Evolutionary conservation across 2,797 vertebrate species (phyloP).

Genomic region (Xenentodon cancila): DNA sequence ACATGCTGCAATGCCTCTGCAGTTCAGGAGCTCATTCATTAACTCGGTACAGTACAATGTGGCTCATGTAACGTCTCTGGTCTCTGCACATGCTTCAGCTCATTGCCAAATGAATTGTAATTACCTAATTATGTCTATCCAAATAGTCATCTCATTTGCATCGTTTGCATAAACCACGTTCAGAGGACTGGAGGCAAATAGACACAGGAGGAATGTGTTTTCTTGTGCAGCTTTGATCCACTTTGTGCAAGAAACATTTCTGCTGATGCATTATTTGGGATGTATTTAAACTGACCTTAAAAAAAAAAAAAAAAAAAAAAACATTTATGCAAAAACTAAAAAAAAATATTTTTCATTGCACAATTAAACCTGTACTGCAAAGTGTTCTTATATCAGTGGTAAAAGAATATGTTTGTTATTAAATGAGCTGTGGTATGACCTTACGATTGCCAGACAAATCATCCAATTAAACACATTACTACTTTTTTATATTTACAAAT

Average conservation of each 20-base stretch:
- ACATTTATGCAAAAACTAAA: constrained; percentile 26
- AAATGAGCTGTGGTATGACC: constrained; percentile 31
- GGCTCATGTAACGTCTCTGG: constrained; percentile 78
- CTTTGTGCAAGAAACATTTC: constrained; percentile 17
- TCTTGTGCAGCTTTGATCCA: constrained; percentile 28
- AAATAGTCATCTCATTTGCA: constrained; percentile 89
- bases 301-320: no score
- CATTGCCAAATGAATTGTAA: constrained; percentile 91
- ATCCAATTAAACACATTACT: constrained; percentile 47
- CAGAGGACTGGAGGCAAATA: constrained; percentile 67
- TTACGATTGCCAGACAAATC: constrained; percentile 40
- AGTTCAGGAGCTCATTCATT: constrained; percentile 76
- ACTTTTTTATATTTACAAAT: constrained; percentile 51
- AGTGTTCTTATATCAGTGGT: constrained; percentile 6
- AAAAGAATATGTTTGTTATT: constrained; percentile 14
- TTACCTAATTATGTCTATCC: constrained; percentile 92
- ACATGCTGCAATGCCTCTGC: constrained; percentile 67
- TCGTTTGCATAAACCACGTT: constrained; percentile 87
- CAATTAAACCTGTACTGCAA: constrained; percentile 7
- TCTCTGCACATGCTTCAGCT: constrained; percentile 86
- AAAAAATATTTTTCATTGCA: constrained; percentile 16
- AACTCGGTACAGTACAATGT: constrained; percentile 78
- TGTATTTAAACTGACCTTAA: constrained; percentile 22
- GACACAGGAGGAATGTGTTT: constrained; percentile 56
- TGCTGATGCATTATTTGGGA: constrained; percentile 9